Evolutionary conservation across 2,113 vertebrate species (phyloP), one percentile per base, ranked within the genome.

Genomic region (Lepus timidus): DNA sequence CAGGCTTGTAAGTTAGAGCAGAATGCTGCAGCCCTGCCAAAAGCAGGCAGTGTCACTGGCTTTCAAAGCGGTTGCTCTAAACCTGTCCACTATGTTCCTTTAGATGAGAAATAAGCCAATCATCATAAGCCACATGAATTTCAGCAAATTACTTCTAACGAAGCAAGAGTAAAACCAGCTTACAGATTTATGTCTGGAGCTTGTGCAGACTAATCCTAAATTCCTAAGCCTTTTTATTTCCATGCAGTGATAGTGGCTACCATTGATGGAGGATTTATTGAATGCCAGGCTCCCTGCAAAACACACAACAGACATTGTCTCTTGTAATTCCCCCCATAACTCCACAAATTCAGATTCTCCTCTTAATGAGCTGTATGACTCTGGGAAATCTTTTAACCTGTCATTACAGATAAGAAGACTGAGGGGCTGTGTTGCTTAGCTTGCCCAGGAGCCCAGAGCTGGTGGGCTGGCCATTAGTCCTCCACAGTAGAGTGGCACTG

Each of bases 321-420:
- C 78, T 33, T 88, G 33, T 39, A 39, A 90, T 75, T 95, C 83
- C 68, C 65, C 44, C 36, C 5, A 78, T n/a, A 68, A 22, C 16
- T 44, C 62, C 39, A 67, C 82, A 80, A 27, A 85, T 88, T 55
- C 89, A 85, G 78, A 95, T 33, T 64, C 85, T 95, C 88, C 55
- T 31, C 51, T 25, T 95, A 95, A 97, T 80, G 82, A 96, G 85
- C 51, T 88, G 4, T 58, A 62, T 67, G 83, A 86, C 79, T 83
- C 73, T 86, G 91, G 82, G 65, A 84, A 95, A 92, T 49, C 70
- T 80, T 70, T 93, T 86, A 92, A 92, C 73, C 88, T 96, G 23
- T 85, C 70, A 88, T 93, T 84, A 76, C 78, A 95, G 91, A 92
- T 76, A 92, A 96, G 93, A 95, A 96, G 95, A 91, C 94, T 67